Evolutionary conservation across 1,140 invertebrate genomes (phyloP).

Genomic region (Cyclargus thomasi): DNA sequence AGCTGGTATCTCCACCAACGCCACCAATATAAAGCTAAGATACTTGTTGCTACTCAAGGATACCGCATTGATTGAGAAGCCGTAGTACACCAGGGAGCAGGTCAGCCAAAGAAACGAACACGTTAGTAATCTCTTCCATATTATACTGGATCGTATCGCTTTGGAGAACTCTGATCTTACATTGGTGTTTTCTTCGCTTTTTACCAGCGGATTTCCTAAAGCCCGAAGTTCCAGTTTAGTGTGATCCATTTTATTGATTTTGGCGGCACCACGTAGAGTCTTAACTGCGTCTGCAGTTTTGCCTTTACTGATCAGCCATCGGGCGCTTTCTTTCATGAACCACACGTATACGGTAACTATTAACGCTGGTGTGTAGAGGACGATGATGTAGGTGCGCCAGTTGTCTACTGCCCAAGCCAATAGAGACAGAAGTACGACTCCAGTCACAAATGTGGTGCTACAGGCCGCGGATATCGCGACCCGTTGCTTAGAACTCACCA

Average conservation of each 20-base stretch:
- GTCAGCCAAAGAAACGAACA: conserved; percentile 84
- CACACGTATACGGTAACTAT: conserved; percentile 86
- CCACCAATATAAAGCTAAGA: conserved; percentile 82
- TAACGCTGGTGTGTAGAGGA: conserved; percentile 80
- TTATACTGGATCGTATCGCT: conserved; percentile 75
- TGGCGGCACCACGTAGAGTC: conserved; percentile 81
- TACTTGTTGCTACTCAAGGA: conserved; percentile 82
- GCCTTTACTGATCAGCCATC: conserved; percentile 88
- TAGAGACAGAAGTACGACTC: conserved; percentile 80
- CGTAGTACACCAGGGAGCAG: conserved; percentile 87
- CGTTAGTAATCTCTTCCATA: conserved; percentile 79
- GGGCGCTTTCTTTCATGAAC: conserved; percentile 89
- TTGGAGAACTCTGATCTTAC: conserved; percentile 55
- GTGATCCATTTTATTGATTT: conserved; percentile 80
- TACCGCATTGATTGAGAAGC: conserved; percentile 87
- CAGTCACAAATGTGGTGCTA: conserved; percentile 80
- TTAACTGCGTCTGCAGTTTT: conserved; percentile 82
- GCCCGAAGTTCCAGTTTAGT: conserved; percentile 75
- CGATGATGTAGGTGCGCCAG: conserved; percentile 82
- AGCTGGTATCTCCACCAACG: conserved; percentile 82
- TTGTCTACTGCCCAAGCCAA: conserved; percentile 81
- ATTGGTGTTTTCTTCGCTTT: conserved; percentile 45
- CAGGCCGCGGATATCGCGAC: conserved; percentile 66
- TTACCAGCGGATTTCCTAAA: conserved; percentile 56
- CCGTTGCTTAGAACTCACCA: conserved; percentile 60